These are phyloP conservation scores for Sesia bembeciformis DNA, from an alignment of 2,888 invertebrate species.

Conservation along the genomic window DNA sequence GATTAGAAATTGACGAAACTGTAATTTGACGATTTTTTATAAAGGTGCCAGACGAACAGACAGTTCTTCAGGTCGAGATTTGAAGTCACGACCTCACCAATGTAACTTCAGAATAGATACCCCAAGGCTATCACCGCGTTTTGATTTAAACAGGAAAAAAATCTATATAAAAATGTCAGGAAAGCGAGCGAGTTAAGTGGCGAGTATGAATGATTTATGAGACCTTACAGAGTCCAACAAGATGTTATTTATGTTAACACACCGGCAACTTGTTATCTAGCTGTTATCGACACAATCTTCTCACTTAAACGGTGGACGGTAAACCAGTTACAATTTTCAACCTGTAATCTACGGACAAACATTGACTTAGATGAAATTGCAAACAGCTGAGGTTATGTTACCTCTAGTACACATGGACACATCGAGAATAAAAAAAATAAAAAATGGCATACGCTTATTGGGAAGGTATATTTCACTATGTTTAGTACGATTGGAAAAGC, in stretches of 20 bases:
- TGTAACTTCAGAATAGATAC: too few relatives aligned
- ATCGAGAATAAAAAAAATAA: background rate
- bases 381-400: conserved; percentile 24
- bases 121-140: too few relatives aligned
- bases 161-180: too few relatives aligned
- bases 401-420: background rate
- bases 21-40: too few relatives aligned
- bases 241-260: conserved; percentile 21
- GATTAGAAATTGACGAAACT: too few relatives aligned
- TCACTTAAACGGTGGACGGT: conserved; percentile 30
- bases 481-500: too few relatives aligned
- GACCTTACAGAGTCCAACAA: conserved; percentile 8
- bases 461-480: too few relatives aligned
- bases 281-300: conserved; percentile 13
- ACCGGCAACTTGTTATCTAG: conserved; percentile 16
- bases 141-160: too few relatives aligned
- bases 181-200: background rate
- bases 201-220: conserved; percentile 9
- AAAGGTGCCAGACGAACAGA: too few relatives aligned
- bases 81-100: too few relatives aligned
- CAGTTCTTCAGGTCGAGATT: too few relatives aligned
- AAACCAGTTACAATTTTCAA: conserved; percentile 40
- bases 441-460: too few relatives aligned
- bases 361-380: conserved; percentile 36
- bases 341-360: conserved; percentile 42